A percentile compares a stretch with the other conserved stretches of the same genome.
These are phyloP conservation scores for Psilopogon haemacephalus DNA, from an alignment of 2,113 vertebrate genomes.

Conservation along the genomic window DNA sequence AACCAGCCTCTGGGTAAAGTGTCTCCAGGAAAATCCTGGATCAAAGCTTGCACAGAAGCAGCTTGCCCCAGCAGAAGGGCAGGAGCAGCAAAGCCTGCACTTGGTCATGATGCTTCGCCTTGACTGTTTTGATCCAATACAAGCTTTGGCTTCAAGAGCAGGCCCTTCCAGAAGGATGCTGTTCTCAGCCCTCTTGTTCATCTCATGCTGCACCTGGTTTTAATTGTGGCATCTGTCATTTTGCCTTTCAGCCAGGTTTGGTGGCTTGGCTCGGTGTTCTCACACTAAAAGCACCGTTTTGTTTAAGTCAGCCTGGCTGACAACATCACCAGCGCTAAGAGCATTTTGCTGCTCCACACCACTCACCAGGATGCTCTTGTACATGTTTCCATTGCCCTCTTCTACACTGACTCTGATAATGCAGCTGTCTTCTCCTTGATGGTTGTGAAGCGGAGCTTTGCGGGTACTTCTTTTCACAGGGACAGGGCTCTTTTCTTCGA, in stretches of 20 bases:
- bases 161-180: background rate
- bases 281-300: background rate
- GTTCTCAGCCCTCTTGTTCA: background rate
- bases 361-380: conserved; percentile 94
- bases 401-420: conserved; percentile 88
- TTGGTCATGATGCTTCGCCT: background rate
- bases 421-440: conserved; percentile 85
- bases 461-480: conserved; percentile 23
- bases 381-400: conserved; percentile 86
- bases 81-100: background rate
- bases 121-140: background rate
- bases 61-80: background rate
- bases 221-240: background rate
- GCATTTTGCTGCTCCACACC: background rate
- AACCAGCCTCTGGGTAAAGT: background rate
- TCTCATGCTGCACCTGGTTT: background rate
- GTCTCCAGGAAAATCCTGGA: background rate
- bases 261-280: background rate
- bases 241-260: background rate
- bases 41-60: background rate
- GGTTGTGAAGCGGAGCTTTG: conserved; percentile 81
- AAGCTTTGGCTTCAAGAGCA: background rate
- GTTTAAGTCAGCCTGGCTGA: background rate
- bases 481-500: conserved; percentile 67
- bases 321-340: background rate